Conservation (phyloP, 1,140 invertebrate species). For the Procambarus clarkii region DNA sequence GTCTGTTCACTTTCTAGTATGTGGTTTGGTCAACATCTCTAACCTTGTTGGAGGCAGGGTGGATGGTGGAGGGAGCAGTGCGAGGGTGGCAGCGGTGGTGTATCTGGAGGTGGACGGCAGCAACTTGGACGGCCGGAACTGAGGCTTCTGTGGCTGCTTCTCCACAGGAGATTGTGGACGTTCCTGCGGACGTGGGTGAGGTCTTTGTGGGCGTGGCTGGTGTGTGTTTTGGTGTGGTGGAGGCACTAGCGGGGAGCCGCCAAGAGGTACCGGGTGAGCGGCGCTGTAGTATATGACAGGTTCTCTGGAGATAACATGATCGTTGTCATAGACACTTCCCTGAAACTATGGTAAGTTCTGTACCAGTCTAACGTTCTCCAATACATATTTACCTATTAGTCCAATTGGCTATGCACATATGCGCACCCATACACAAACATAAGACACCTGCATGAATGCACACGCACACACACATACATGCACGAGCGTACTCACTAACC, state of each 20-base stretch:
- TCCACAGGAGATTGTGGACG: neutral
- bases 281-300: conserved; percentile 41
- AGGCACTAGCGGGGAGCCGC: neutral
- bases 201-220: neutral
- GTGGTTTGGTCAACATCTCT: neutral
- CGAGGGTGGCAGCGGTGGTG: neutral
- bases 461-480: neutral
- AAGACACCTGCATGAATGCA: neutral
- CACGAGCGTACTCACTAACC: too few relatives aligned
- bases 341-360: neutral
- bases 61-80: neutral
- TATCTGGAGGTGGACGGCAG: conserved; percentile 32
- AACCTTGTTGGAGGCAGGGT: neutral
- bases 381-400: conserved; percentile 10
- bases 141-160: neutral
- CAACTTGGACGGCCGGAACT: conserved; percentile 52
- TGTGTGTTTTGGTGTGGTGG: neutral
- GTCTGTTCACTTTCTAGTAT: too few relatives aligned
- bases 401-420: conserved; percentile 15
- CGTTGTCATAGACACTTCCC: neutral
- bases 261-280: neutral
- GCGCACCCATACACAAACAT: neutral
- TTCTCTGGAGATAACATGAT: conserved; percentile 40
- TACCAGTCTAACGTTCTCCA: neutral
- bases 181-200: neutral